Evolutionary conservation across 2,113 vertebrate species (phyloP).

Genomic region (Pelvicachromis taeniatus): DNA sequence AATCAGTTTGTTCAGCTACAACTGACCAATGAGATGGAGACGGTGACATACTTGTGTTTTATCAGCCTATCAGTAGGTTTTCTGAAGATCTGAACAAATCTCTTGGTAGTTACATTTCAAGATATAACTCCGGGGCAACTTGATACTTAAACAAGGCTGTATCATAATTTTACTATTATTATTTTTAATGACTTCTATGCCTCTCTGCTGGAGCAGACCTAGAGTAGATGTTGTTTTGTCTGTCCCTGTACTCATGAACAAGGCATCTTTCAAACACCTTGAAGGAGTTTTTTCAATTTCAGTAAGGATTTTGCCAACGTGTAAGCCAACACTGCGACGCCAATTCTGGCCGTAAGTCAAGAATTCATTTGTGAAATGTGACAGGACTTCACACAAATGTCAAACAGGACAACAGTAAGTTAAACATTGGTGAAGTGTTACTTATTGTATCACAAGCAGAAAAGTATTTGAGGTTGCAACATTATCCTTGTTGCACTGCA

Average conservation of each 20-base stretch:
- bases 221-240: background rate
- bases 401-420: accelerated
- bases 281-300: background rate
- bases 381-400: background rate
- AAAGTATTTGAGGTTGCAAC: background rate
- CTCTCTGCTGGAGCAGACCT: background rate
- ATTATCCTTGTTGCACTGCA: background rate
- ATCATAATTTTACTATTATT: background rate
- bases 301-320: background rate
- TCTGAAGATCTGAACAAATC: background rate
- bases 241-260: background rate
- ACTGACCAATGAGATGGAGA: background rate
- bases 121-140: background rate
- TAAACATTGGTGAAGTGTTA: background rate
- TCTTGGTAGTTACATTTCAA: background rate
- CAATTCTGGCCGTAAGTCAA: background rate
- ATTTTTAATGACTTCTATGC: background rate
- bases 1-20: background rate
- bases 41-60: background rate
- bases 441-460: background rate
- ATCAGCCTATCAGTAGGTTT: background rate
- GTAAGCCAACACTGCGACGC: background rate
- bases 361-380: background rate
- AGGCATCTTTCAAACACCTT: background rate
- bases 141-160: background rate